These are phyloP conservation scores for Acipenser oxyrinchus DNA, from an alignment of 2,797 vertebrate genomes.

Conservation along the genomic window DNA sequence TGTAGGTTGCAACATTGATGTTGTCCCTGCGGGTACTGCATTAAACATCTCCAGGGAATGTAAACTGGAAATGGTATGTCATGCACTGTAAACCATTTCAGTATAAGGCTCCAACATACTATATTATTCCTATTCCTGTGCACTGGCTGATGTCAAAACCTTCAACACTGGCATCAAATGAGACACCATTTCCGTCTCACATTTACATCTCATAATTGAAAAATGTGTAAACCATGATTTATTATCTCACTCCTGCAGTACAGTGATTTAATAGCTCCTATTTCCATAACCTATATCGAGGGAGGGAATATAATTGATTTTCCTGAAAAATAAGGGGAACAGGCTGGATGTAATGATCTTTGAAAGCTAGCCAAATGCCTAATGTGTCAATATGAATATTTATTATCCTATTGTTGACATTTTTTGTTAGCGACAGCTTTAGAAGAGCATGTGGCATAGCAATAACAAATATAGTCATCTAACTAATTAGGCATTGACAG, in stretches of 20 bases:
- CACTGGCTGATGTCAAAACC: not conserved
- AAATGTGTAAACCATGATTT: not conserved
- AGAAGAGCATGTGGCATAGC: too few species aligned
- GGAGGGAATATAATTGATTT: conserved; percentile 1
- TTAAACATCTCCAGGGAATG: too few species aligned
- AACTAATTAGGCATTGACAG: too few species aligned
- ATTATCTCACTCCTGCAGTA: not conserved
- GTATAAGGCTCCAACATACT: too few species aligned
- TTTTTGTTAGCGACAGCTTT: too few species aligned
- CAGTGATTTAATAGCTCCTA: not conserved
- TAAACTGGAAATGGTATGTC: too few species aligned
- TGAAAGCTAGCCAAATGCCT: not conserved
- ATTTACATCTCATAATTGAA: not conserved
- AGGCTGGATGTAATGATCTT: not conserved
- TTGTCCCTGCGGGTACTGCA: too few species aligned
- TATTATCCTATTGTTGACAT: not conserved
- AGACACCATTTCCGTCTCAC: not conserved
- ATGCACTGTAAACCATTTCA: too few species aligned
- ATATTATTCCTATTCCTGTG: too few species aligned
- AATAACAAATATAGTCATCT: too few species aligned
- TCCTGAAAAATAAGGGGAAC: not conserved
- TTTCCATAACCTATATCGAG: not conserved
- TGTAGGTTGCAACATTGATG: too few species aligned
- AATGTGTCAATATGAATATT: not conserved
- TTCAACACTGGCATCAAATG: not conserved